Conservation (phyloP, 2,113 vertebrate genomes). For the Calyptommatus sinebrachiatus region DNA sequence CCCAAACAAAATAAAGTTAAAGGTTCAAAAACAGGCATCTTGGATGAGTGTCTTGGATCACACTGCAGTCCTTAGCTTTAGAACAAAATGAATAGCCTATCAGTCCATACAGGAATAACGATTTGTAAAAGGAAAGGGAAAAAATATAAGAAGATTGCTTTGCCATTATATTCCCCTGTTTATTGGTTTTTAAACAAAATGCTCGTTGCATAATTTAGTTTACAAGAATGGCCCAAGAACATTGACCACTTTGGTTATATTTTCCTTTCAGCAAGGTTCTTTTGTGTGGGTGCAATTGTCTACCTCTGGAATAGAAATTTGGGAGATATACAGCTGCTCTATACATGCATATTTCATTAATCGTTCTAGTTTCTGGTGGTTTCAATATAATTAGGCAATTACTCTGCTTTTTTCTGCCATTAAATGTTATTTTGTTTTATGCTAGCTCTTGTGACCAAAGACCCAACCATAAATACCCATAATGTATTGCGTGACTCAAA, state of each 20-base stretch:
- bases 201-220: conserved; percentile 15
- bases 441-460: conserved; percentile 35
- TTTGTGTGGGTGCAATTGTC: conserved; percentile 38
- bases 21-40: not conserved
- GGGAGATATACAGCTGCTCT: conserved; percentile 43
- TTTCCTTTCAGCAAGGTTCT: not conserved
- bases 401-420: conserved; percentile 35
- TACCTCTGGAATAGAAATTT: conserved; percentile 32
- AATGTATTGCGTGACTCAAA: not conserved
- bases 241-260: not conserved
- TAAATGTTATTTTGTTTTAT: conserved; percentile 21
- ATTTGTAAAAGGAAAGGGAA: not conserved
- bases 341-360: conserved; percentile 49
- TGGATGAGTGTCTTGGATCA: not conserved
- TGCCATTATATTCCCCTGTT: not conserved
- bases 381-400: conserved; percentile 54
- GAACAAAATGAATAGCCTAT: not conserved
- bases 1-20: not conserved
- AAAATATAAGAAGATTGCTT: conserved; percentile 28
- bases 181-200: not conserved
- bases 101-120: not conserved
- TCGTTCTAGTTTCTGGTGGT: conserved; percentile 44
- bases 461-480: conserved; percentile 34
- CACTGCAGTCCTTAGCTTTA: not conserved
- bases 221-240: conserved; percentile 21